Evolutionary conservation across 2,113 vertebrate genomes (phyloP).

Genomic region (Cyprinodon variegatus): DNA sequence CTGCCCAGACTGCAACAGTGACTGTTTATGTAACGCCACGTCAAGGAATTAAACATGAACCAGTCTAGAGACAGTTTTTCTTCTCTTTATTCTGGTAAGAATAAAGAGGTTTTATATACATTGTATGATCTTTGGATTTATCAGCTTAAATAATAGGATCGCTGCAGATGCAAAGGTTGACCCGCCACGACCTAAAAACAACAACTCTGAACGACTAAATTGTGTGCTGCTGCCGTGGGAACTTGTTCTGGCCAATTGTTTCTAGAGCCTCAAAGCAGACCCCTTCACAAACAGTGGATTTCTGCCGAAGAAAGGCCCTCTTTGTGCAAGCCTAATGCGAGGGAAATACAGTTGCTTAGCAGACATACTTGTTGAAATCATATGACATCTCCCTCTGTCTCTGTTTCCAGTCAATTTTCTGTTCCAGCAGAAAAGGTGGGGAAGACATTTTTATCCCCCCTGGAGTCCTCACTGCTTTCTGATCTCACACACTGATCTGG

Average conservation of each 20-base stretch:
- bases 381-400: slow-evolving; percentile 69
- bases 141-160: not conserved
- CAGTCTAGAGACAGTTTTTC: not conserved
- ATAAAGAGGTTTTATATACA: not conserved
- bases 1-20: slow-evolving; percentile 6
- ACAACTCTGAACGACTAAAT: slow-evolving; percentile 28
- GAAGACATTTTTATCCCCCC: slow-evolving; percentile 5
- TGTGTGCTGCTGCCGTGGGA: slow-evolving; percentile 84
- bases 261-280: slow-evolving; percentile 82
- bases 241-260: slow-evolving; percentile 87
- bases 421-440: slow-evolving; percentile 2
- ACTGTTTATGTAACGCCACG: not conserved
- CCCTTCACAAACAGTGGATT: slow-evolving; percentile 78
- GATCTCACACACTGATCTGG: not conserved
- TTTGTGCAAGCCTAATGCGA: slow-evolving; percentile 87
- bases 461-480: not conserved
- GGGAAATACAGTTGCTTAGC: slow-evolving; percentile 88
- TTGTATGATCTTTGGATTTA: not conserved
- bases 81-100: not conserved
- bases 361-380: slow-evolving; percentile 90
- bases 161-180: not conserved
- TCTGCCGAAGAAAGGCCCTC: slow-evolving; percentile 84
- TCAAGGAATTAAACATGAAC: slow-evolving; percentile 1
- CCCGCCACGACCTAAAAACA: slow-evolving; percentile 14
- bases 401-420: slow-evolving; percentile 1